Evolutionary conservation across 2,888 invertebrate species (phyloP), one percentile per base, ranked within the genome.

Genomic region (Xestia rhomboidea): DNA sequence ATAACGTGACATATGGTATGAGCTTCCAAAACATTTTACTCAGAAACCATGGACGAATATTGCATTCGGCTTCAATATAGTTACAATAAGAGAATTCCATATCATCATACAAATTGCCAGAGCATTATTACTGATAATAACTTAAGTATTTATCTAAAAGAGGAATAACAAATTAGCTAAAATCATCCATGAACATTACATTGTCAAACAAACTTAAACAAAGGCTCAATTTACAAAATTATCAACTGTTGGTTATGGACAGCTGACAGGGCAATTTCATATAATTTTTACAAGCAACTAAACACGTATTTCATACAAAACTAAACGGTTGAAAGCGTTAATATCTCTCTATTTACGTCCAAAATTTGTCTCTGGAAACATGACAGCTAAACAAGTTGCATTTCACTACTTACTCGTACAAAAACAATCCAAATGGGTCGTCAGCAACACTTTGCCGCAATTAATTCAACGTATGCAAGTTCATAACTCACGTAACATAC

Each of bases 381-480:
- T 90, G 87, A 87, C 89, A 90, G 84, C 86, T 88, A 92, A 92
- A 92, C 90, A 91, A 91, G 90, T 89, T 89, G 88, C 90, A 90
- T 86, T 89, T 91, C 91, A 87, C 90, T 93, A 96, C 96, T 96
- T 95, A 96, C 96, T 95, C 94, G 92, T 92, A 90, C 94, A 90
- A 92, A 93, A 94, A 95, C 92, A 95, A 95, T 96, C 96, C 96
- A 94, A 95, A 95, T 93, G 87, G 91, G 88, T 82, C 88, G 86
- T 85, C 84, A 82, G 92, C 89, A 92, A 94, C 94, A 94, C 95
- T 94, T 92, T 30, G 84, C 71, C 71, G 93, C 93, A 93, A 96
- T 96, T 96, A 96, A 95, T 95, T 94, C 92, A 88, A 94, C 93
- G 92, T 94, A 94, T 93, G 92, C 91, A 93, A 96, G 96, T 96